These are phyloP conservation scores for Apocrypta bakeri DNA, from an alignment of 1,140 invertebrate species.

Conservation along the genomic window DNA sequence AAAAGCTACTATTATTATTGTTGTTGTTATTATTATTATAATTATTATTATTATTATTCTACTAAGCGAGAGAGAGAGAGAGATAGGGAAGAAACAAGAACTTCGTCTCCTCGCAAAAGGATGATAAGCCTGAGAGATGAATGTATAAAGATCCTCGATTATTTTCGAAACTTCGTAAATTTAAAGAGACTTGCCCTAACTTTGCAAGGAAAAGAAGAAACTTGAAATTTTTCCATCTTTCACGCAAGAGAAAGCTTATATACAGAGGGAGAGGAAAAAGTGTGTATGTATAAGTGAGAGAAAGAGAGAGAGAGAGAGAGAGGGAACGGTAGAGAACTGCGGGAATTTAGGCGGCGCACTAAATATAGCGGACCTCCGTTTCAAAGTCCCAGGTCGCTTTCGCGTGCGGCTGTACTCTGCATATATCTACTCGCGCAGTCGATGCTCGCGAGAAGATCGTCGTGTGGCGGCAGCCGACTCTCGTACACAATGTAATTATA, in stretches of 20 bases:
- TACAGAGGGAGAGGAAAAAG: neutral
- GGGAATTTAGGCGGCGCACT: slow-evolving; percentile 63
- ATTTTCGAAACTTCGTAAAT: neutral
- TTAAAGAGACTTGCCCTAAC: neutral
- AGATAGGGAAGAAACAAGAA: neutral
- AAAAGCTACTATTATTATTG: too few relatives aligned
- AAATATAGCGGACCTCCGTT: slow-evolving; percentile 64
- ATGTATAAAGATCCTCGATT: neutral
- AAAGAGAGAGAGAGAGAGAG: neutral
- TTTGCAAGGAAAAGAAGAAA: neutral
- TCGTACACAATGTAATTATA: slow-evolving; percentile 22
- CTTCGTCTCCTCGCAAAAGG: neutral
- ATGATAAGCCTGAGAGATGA: too few relatives aligned
- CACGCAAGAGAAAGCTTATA: too few relatives aligned
- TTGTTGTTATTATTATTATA: too few relatives aligned
- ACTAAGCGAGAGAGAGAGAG: neutral
- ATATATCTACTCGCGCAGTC: neutral
- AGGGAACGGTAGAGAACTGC: slow-evolving; percentile 45
- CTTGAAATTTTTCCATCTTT: neutral
- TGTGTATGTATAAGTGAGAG: too few relatives aligned
- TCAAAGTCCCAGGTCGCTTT: slow-evolving; percentile 59
- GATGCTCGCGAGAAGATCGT: neutral
- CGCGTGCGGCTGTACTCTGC: neutral
- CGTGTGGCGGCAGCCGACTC: neutral
- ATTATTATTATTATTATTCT: too few relatives aligned